Evolutionary conservation across 2,113 vertebrate species (phyloP).

Genomic region (Varanus komodoensis): DNA sequence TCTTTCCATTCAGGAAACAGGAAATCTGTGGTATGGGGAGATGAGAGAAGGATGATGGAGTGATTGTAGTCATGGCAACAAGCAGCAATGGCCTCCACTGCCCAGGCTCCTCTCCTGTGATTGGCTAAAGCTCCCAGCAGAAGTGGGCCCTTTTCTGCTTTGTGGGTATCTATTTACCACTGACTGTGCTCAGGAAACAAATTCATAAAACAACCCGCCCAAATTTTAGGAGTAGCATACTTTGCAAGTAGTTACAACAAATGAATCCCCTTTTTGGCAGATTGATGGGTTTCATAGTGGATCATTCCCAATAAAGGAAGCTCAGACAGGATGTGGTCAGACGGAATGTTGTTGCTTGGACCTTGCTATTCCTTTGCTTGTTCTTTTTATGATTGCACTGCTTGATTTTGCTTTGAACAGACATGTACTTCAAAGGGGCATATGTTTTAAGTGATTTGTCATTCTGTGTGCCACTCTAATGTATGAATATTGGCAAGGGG

Average conservation of each 20-base stretch:
- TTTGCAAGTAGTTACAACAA: fast-evolving
- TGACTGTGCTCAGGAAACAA: fast-evolving
- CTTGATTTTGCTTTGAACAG: not conserved
- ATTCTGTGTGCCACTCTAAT: not conserved
- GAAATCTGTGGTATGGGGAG: conserved; percentile 53
- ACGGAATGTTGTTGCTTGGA: not conserved
- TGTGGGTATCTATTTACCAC: not conserved
- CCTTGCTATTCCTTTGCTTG: not conserved
- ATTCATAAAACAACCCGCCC: too few relatives aligned
- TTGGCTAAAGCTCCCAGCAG: not conserved
- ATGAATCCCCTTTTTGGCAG: fast-evolving
- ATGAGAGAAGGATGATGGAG: not conserved
- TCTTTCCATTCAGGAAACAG: conserved; percentile 47
- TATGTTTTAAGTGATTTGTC: not conserved
- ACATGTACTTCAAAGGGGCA: not conserved
- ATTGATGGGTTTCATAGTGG: not conserved
- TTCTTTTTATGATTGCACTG: not conserved
- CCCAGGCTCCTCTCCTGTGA: not conserved
- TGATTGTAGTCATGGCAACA: conserved; percentile 1
- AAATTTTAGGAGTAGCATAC: not conserved
- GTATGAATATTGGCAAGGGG: not conserved
- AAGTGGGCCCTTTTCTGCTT: fast-evolving
- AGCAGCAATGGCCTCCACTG: not conserved
- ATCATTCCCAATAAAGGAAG: not conserved
- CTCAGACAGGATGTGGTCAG: not conserved